Percentiles rank a stretch among this genome's conserved stretches.
phyloP scores from a whole-genome alignment of 2,888 invertebrate species.

The Melieria omissa region DNA sequence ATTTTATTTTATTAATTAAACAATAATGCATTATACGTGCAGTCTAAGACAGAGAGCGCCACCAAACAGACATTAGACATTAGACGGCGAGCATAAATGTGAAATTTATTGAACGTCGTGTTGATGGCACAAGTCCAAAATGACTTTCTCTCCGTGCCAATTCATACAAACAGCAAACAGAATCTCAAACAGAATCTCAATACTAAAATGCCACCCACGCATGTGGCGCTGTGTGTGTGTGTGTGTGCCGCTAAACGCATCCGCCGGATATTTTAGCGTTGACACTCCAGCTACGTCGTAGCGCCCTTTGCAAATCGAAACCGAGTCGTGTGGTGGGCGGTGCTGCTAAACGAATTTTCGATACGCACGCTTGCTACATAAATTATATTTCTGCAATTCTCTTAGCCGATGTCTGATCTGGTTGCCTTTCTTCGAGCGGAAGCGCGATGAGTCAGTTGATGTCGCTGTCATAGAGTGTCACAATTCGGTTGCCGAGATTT shows the following conservation, averaged over 20 bases:
- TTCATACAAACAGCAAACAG: too few species aligned
- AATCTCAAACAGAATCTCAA: not conserved
- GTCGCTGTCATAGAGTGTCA: too few species aligned
- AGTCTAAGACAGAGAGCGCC: not conserved
- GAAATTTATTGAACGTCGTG: slow-evolving; percentile 22
- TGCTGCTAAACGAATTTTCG: not conserved
- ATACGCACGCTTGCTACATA: slow-evolving; percentile 31
- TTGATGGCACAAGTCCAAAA: slow-evolving; percentile 25
- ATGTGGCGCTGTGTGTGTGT: not conserved
- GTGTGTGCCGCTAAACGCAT: not conserved
- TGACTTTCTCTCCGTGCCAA: not conserved
- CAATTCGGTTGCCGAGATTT: too few species aligned
- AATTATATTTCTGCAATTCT: slow-evolving; percentile 25
- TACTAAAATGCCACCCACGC: slow-evolving; percentile 17
- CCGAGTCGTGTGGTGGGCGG: not conserved
- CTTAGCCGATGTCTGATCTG: too few species aligned
- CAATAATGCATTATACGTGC: too few species aligned
- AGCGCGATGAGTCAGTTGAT: too few species aligned
- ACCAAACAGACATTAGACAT: not conserved
- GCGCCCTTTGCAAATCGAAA: not conserved
- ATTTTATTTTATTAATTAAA: too few species aligned
- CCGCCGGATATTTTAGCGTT: slow-evolving; percentile 27
- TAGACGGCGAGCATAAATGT: not conserved
- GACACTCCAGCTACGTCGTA: not conserved
- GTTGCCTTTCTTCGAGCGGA: too few species aligned